Percentiles rank a stretch among this genome's conserved stretches.
These are phyloP conservation scores for Leptopilina drosophilae DNA, from an alignment of 2,888 invertebrate genomes.

Conservation along the genomic window DNA sequence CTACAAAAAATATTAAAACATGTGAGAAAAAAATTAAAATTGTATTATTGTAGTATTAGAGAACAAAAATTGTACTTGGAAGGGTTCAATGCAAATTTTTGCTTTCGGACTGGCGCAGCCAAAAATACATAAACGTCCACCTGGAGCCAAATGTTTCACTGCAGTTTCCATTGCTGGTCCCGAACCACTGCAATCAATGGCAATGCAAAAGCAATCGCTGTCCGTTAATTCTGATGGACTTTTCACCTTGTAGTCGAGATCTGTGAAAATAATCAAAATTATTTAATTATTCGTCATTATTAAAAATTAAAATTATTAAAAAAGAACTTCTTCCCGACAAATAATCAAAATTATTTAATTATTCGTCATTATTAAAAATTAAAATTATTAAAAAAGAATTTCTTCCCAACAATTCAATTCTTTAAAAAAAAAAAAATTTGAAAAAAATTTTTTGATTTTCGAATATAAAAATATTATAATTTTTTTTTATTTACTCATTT, in stretches of 20 bases:
- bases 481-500: slow-evolving; percentile 76
- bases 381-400: background rate
- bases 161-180: slow-evolving; percentile 84
- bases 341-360: slow-evolving; percentile 55
- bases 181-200: slow-evolving; percentile 86
- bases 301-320: background rate
- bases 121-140: slow-evolving; percentile 84
- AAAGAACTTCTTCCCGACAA: too few species aligned
- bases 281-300: background rate
- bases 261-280: slow-evolving; percentile 73
- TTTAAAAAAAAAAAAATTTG: too few species aligned
- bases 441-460: too few species aligned
- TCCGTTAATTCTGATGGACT: slow-evolving; percentile 79
- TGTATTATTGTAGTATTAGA: background rate
- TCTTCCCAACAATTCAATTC: too few species aligned
- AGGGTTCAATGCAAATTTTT: slow-evolving; percentile 75
- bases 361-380: background rate
- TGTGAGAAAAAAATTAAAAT: background rate
- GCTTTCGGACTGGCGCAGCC: slow-evolving; percentile 82
- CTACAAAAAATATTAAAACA: slow-evolving; percentile 46
- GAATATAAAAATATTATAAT: slow-evolving; percentile 53
- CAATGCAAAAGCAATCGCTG: slow-evolving; percentile 80
- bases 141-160: slow-evolving; percentile 79
- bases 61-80: slow-evolving; percentile 59
- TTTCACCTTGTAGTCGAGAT: slow-evolving; percentile 80